Base-by-base conservation (phyloP, 2,113 vertebrate species). In the Cyanoderma ruficeps region DNA sequence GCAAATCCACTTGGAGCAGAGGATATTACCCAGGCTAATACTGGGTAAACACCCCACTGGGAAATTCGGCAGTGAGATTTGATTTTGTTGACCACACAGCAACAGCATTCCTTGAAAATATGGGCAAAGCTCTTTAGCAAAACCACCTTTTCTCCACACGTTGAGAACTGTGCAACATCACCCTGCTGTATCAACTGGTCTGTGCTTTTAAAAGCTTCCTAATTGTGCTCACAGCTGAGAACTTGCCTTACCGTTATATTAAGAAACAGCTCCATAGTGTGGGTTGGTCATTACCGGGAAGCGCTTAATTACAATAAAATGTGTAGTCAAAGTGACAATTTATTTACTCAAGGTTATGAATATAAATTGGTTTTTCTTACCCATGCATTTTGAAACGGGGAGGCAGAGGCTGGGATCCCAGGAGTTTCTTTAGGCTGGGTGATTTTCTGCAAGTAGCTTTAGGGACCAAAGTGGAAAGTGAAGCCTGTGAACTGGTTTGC, bases 321-420 rank as follows among this genome's bases (percentile, higher is more conserved):
- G 33, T 46, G 60, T 46, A 65, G 71, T 83, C 83, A 67, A 76
- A 96, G 49, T 11, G 82, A 90, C 78, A 79, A 53, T 93, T 89
- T 96, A 90, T 94, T 96, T 96, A 95, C 89, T 72, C 31, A 17
- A 37, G 46, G 17, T 90, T 93, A 93, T 77, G 69, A 76, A 85
- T 85, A 63, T 44, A 81, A 71, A 89, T 84, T 39, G 60, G 31
- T 77, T 79, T 69, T 61, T 52, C 91, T 89, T 82, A 89, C 87
- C 47, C 60, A 9, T 42, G 63, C 56, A 22, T 63, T 93, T 49
- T 57, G 76, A 80, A 86, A 72, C 0, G 2, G 52, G 64, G 61
- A 79, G 39, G 63, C 9, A 76, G 80, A 87, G 60, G 80, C 74
- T 93, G 75, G 35, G 63, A 76, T 77, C 67, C 59, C 15, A 37